Percentiles rank a stretch among this genome's conserved stretches.
Conservation (phyloP, 2,797 vertebrate species). For the Paratrypauchen microcephalus region DNA sequence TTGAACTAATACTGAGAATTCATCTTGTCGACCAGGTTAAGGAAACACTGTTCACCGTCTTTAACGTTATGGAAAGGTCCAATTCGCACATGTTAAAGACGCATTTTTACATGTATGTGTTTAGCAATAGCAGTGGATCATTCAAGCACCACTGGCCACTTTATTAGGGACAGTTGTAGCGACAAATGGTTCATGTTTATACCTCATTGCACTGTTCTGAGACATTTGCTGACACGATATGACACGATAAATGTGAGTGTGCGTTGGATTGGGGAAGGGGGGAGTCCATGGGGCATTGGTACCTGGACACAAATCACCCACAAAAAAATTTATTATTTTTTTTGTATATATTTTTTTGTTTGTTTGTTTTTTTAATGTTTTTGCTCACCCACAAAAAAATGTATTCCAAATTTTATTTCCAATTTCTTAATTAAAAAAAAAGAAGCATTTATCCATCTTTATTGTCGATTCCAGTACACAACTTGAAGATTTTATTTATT, state of each 20-base stretch:
- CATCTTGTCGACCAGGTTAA: too few relatives aligned
- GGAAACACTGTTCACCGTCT: too few relatives aligned
- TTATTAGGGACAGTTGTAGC: conserved; percentile 7
- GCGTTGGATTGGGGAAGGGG: background rate
- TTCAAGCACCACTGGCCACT: conserved; percentile 1
- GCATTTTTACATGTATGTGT: background rate
- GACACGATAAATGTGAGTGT: conserved; percentile 1
- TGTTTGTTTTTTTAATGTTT: too few relatives aligned
- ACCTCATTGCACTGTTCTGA: conserved; percentile 14
- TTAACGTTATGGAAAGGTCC: background rate
- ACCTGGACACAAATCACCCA: background rate
- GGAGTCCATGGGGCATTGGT: background rate
- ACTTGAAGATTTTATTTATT: too few relatives aligned
- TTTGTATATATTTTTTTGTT: too few relatives aligned
- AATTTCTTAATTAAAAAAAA: too few relatives aligned
- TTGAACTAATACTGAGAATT: too few relatives aligned
- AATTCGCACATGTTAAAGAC: background rate
- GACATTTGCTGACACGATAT: conserved; percentile 8
- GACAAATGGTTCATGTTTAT: conserved; percentile 6
- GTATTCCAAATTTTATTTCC: too few relatives aligned
- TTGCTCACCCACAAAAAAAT: too few relatives aligned
- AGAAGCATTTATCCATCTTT: too few relatives aligned
- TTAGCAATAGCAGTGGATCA: conserved; percentile 8
- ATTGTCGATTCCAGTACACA: too few relatives aligned
- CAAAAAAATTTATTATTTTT: too few relatives aligned